Base-by-base conservation (phyloP, 1,140 invertebrate species). In the Tribolium madens region DNA sequence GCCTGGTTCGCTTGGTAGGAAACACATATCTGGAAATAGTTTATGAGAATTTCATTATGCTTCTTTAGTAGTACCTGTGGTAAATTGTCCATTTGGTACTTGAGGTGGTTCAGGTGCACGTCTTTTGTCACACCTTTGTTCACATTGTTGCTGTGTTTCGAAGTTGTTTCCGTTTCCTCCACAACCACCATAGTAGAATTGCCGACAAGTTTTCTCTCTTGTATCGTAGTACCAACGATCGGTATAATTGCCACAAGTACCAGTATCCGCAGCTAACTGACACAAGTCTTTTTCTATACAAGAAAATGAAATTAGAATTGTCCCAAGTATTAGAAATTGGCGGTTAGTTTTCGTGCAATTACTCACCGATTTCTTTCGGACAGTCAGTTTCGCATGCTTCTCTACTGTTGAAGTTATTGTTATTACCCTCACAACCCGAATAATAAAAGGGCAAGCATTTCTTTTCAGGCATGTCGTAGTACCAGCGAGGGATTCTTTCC, bases 371-470 rank as follows among this genome's bases (percentile, higher is more conserved):
- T 84, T 91, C 90, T 69, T 91, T 88, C 46, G 96, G 94, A 87
- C 97, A 98, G 82, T 91, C 89, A 70, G 89, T 86, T 82, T 93
- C 92, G 86, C 97, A 98, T 85, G 91, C 90, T 77, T 91, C 90
- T 86, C 92, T 89, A 84, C 89, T 91, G 47, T 89, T 88, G 90
- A 96, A 98, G 84, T 93, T 93, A 89, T 98, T 98, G 83, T 88
- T 90, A 88, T 97, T 98, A 77, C 95, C 96, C 80, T 92, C 92
- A 88, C 96, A 97, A 78, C 97, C 97, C 75, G 92, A 92, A 89
- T 96, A 98, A 90, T 97, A 97, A 90, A 99, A 99, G 50, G 96
- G 95, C 88, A 94, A 90, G 90, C 97, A 99, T 73, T 93, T 90
- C 85, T 96, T 94, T 85, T 96, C 92, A 26, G 89, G 88, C 50